Evolutionary conservation across 2,888 invertebrate genomes (phyloP).

Genomic region (Agrotis segetum): DNA sequence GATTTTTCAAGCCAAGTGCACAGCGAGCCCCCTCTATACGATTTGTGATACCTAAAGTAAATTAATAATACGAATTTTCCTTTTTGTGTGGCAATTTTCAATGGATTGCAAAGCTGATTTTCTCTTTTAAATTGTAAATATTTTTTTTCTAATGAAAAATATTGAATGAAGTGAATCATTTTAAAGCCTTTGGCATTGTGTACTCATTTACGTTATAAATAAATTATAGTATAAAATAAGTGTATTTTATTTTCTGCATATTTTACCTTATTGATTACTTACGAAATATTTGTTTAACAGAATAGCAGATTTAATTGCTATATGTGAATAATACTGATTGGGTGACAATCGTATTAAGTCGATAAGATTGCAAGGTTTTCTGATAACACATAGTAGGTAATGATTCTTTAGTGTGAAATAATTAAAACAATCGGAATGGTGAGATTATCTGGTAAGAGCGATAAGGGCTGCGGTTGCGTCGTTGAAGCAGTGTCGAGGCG

Average conservation of each 20-base stretch:
- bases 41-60: slow-evolving; percentile 87
- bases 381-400: slow-evolving; percentile 85
- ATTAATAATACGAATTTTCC: slow-evolving; percentile 76
- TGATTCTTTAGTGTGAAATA: slow-evolving; percentile 86
- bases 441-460: slow-evolving; percentile 85
- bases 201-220: slow-evolving; percentile 92
- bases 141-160: slow-evolving; percentile 85
- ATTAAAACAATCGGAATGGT: slow-evolving; percentile 89
- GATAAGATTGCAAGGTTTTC: slow-evolving; percentile 88
- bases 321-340: slow-evolving; percentile 76
- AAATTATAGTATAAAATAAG: slow-evolving; percentile 88
- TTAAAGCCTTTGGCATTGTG: slow-evolving; percentile 90
- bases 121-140: slow-evolving; percentile 88
- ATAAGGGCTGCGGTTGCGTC: slow-evolving; percentile 83
- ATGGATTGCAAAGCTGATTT: slow-evolving; percentile 88
- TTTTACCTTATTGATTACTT: slow-evolving; percentile 18
- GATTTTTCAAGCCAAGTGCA: slow-evolving; percentile 84
- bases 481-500: slow-evolving; percentile 78
- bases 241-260: slow-evolving; percentile 69
- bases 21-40: slow-evolving; percentile 85
- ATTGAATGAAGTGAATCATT: slow-evolving; percentile 90
- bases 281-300: slow-evolving; percentile 18
- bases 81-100: slow-evolving; percentile 83
- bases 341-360: slow-evolving; percentile 78
- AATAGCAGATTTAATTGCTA: slow-evolving; percentile 46